phyloP scores from a whole-genome alignment of 23 tunicate species.

The Styela clava region DNA sequence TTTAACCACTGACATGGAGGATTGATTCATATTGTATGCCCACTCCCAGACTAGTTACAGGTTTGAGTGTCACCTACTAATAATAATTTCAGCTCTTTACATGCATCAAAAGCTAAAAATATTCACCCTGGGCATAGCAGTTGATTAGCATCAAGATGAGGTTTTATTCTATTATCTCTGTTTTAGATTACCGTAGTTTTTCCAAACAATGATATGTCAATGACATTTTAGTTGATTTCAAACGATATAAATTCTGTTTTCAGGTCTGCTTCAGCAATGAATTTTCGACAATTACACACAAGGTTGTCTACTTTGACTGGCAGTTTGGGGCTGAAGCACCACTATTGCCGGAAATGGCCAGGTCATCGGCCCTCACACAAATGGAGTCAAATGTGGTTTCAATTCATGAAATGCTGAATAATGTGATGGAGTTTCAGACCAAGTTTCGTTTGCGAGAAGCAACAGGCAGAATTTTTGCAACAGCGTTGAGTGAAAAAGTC shows the following conservation, averaged over 20 bases:
- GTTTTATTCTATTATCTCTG: too few species aligned
- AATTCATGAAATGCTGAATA: conserved; percentile 48
- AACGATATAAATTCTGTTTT: neutral
- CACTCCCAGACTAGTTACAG: too few species aligned
- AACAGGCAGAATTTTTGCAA: conserved; percentile 64
- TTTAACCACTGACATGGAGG: too few species aligned
- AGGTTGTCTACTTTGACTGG: conserved; percentile 63
- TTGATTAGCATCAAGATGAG: too few species aligned
- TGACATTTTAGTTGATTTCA: neutral
- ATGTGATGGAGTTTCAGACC: conserved; percentile 57
- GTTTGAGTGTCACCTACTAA: too few species aligned
- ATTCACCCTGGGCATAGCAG: too few species aligned
- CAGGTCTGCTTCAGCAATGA: conserved; percentile 93
- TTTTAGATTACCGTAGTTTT: too few species aligned
- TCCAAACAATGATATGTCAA: too few species aligned
- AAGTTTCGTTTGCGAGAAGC: conserved; percentile 80
- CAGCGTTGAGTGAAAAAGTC: conserved; percentile 35
- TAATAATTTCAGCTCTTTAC: too few species aligned
- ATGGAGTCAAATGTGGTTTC: conserved; percentile 61
- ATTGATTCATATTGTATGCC: too few species aligned
- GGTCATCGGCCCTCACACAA: conserved; percentile 53
- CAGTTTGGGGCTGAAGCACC: conserved; percentile 66
- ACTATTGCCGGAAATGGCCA: conserved; percentile 59
- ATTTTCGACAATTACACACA: conserved; percentile 86
- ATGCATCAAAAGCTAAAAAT: too few species aligned